phyloP scores from a whole-genome alignment of 2,888 invertebrate species.

The Luffia ferchaultella region DNA sequence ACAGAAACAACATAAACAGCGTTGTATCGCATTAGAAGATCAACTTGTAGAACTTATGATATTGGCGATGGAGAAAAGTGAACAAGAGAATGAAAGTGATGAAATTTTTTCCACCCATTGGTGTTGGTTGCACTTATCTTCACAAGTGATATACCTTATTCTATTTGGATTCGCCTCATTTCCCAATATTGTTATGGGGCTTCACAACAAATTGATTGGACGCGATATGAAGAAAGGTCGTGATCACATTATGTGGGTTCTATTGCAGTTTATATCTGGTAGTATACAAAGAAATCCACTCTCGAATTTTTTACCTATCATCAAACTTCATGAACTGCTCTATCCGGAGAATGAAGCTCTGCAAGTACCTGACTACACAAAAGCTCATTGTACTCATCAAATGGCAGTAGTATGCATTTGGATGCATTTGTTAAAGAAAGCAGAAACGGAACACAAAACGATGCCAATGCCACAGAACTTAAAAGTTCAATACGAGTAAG shows the following conservation, averaged over 20 bases:
- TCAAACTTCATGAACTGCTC: conserved; percentile 89
- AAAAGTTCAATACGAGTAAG: conserved; percentile 84
- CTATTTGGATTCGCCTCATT: conserved; percentile 94
- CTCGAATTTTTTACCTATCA: conserved; percentile 87
- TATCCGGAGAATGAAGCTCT: conserved; percentile 93
- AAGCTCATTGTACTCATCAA: conserved; percentile 85
- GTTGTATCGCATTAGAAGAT: conserved; percentile 90
- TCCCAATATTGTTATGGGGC: conserved; percentile 88
- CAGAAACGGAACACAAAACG: conserved; percentile 84
- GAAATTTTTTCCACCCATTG: conserved; percentile 75
- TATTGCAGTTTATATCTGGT: conserved; percentile 96
- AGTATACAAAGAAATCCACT: conserved; percentile 94
- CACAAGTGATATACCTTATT: conserved; percentile 94
- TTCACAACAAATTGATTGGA: conserved; percentile 84
- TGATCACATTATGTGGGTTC: conserved; percentile 99
- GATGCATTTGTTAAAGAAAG: conserved; percentile 95
- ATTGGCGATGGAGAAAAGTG: conserved; percentile 90
- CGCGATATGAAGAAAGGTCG: conserved; percentile 88
- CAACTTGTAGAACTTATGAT: conserved; percentile 92
- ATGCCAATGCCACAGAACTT: conserved; percentile 84
- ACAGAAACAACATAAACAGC: conserved; percentile 90
- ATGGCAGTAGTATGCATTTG: conserved; percentile 97
- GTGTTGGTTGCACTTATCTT: conserved; percentile 93
- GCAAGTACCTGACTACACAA: conserved; percentile 87
- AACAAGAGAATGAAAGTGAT: conserved; percentile 69